Percentiles rank a stretch among this genome's conserved stretches.
phyloP scores from a whole-genome alignment of 1,140 invertebrate species.

The Aphaenogaster rudis region DNA sequence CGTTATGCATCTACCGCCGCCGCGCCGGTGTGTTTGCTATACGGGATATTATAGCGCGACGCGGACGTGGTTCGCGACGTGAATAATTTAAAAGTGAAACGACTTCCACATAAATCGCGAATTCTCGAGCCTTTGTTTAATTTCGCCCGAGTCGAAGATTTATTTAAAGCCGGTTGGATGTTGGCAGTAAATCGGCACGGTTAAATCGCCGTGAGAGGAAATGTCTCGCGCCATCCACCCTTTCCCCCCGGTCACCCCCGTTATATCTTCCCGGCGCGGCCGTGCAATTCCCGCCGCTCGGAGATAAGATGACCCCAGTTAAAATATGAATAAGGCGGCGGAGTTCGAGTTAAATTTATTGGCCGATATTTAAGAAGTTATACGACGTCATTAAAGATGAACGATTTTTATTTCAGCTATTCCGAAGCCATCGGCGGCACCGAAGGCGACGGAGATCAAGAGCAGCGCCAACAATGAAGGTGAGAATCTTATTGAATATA shows the following conservation, averaged over 20 bases:
- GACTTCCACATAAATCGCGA: constrained; percentile 39
- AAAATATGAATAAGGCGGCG: constrained; percentile 55
- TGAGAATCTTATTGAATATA: constrained; percentile 83
- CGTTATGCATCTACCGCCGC: constrained; percentile 14
- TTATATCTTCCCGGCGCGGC: background rate
- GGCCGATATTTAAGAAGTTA: constrained; percentile 60
- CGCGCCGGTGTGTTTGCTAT: background rate
- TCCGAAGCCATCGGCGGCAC: constrained; percentile 89
- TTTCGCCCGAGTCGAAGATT: constrained; percentile 59
- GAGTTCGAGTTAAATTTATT: constrained; percentile 51
- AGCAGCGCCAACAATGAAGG: constrained; percentile 90
- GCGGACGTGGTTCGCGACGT: constrained; percentile 28
- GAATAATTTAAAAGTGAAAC: constrained; percentile 56
- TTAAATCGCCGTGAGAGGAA: constrained; percentile 51
- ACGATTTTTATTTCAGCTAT: constrained; percentile 88
- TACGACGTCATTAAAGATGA: constrained; percentile 49
- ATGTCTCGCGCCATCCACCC: constrained; percentile 10
- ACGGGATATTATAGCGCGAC: constrained; percentile 9
- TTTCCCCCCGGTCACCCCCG: background rate
- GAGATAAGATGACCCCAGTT: constrained; percentile 57
- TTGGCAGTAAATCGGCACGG: constrained; percentile 55
- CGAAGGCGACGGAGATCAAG: constrained; percentile 90
- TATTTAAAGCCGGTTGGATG: constrained; percentile 47
- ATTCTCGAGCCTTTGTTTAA: constrained; percentile 46
- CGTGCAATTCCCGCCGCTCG: constrained; percentile 24